These are phyloP conservation scores for Linyphia triangularis DNA, from an alignment of 2,888 invertebrate genomes.

Conservation along the genomic window DNA sequence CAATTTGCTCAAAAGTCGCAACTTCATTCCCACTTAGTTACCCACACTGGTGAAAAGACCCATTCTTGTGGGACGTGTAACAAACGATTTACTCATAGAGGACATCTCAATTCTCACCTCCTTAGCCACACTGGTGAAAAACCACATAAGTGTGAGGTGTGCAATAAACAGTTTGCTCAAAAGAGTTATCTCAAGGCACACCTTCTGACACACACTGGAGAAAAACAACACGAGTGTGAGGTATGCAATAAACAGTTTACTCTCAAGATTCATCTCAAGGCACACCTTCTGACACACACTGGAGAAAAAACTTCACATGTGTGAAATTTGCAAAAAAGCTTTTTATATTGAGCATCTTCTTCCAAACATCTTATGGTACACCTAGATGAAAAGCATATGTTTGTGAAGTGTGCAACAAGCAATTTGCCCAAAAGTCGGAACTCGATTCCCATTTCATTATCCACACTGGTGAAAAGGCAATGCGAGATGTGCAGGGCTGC, in stretches of 20 bases:
- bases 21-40: conserved; percentile 6
- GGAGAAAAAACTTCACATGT: not conserved
- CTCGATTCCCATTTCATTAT: not conserved
- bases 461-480: not conserved
- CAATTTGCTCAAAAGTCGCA: conserved; percentile 34
- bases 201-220: not conserved
- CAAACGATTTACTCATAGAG: conserved; percentile 12
- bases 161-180: conserved; percentile 6
- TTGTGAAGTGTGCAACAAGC: not conserved
- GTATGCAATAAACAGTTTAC: not conserved
- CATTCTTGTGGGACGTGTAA: conserved; percentile 11
- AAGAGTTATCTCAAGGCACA: not conserved
- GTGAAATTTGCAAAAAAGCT: too few relatives aligned
- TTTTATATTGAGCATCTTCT: too few relatives aligned
- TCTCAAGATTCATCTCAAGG: not conserved
- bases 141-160: not conserved
- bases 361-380: too few relatives aligned
- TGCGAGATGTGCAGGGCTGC: too few relatives aligned
- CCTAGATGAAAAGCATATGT: too few relatives aligned
- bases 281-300: not conserved
- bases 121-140: not conserved
- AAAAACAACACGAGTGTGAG: not conserved
- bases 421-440: not conserved
- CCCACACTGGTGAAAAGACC: conserved; percentile 31
- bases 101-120: not conserved